Base-by-base conservation (phyloP, 2,888 invertebrate genomes). In the Lochmaea crataegi region DNA sequence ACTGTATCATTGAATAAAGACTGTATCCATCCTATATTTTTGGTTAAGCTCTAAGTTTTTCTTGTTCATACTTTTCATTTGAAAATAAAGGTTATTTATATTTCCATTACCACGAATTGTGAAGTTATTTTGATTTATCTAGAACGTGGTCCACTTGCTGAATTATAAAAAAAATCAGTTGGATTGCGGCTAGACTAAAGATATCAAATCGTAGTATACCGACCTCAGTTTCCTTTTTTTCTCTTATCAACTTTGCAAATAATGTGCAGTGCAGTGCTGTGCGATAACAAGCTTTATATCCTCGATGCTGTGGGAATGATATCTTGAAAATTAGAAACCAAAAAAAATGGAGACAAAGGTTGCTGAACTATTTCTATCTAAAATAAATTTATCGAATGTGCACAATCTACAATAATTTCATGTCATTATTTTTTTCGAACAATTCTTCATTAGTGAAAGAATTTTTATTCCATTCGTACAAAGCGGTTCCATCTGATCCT, bases 191-290 rank as follows among this genome's bases (percentile, higher is more conserved):
- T 42, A 41, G 61, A 10, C 12, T 60, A 53, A 63, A 69, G 69
- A 69, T 69, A 69, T 69, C 53, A 38, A 68, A 68, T 68, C 61
- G 48, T 68, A 11, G 32, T 61, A 61, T 38, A 10, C 53, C 38
- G 42, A 69, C 69, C 69, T 63, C 69, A 63, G 69, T 63, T 69
- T 69, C 61, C 69, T 69, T 63, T 69, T 48, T 53, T 16, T 41
- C 51, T 63, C 63, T 69, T 69, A 69, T 69, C 69, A 63, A 61
- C 11, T 32, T 63, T 63, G 69, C 69, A 63, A 69, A 69, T 61
- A 32, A n/a, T 51, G 22, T 68, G 61, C 61, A 61, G 26, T 32
- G n/a, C 16, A 61, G 26, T 32, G n/a, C 16, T 60, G 12, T 12
- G 14, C 26, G 60, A 60, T 60, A 60, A 32, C 60, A n/a, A n/a